Evolutionary conservation across 2,888 invertebrate genomes (phyloP), one percentile per base, ranked within the genome.

Genomic region (Helicoverpa assulta): DNA sequence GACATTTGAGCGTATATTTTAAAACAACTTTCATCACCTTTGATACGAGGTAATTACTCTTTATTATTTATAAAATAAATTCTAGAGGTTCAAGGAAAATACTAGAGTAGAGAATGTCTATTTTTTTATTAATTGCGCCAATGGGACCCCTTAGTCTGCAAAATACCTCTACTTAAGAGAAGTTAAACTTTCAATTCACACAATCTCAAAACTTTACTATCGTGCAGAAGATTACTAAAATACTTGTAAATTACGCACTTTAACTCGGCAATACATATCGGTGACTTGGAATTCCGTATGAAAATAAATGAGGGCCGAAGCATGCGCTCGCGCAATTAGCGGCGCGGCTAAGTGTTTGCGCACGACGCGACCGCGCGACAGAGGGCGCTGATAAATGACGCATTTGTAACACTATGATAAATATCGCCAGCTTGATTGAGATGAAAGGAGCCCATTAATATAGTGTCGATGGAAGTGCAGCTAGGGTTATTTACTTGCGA

Each of bases 241-340:
- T 58, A 70, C 70, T 80, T 77, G 70, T 77, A 77, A 80, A 80
- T 77, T 80, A 77, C 80, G 59, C 66, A 80, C 80, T 69, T 66
- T 76, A 75, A 70, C 60, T 76, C 56, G 47, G 52, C 67, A 69
- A 54, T 64, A 73, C 77, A 78, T 81, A 81, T 75, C 79, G 47
- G 68, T 75, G 76, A 73, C 74, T 68, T 73, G 76, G 84, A 79
- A 79, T 81, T 73, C 76, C 58, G 74, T 71, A 73, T 76, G 76
- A 81, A 80, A 83, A 85, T 80, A 80, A 80, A 84, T 82, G 81
- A 71, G 69, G 51, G 66, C 66, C 67, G 56, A 50, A 69, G 69
- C 77, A 61, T 80, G 79, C 77, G 71, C 70, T 66, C 63, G 74
- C 69, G 83, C 84, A 84, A 84, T 84, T 84, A 84, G 85, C 70